These are phyloP conservation scores for Sarcophilus harrisii DNA, from an alignment of 2,797 vertebrate genomes.

Conservation along the genomic window DNA sequence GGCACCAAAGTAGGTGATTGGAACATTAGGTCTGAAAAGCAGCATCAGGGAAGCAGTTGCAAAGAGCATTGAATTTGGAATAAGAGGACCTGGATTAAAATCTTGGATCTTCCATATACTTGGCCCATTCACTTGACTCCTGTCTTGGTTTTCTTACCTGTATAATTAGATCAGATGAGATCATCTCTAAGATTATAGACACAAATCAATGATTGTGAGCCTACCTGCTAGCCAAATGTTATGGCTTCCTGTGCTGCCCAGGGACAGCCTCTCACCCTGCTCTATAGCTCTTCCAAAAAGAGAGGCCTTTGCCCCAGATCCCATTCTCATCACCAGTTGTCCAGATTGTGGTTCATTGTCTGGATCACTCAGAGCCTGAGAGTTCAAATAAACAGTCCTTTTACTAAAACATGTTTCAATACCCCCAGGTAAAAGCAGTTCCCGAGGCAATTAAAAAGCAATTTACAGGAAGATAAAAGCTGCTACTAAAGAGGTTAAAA, in stretches of 20 bases:
- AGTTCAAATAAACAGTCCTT: neutral
- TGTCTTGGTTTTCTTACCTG: neutral
- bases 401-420: neutral
- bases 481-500: neutral
- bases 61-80: neutral
- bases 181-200: neutral
- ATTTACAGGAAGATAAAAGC: slow-evolving; percentile 1
- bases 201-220: neutral
- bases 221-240: neutral
- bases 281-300: neutral
- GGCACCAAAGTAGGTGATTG: neutral
- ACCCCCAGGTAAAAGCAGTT: neutral
- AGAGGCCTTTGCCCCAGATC: neutral
- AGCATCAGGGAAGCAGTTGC: neutral
- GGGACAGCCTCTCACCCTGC: neutral
- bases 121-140: neutral
- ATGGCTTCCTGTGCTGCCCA: neutral
- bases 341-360: neutral
- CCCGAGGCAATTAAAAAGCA: neutral
- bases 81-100: neutral
- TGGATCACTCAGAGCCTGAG: neutral
- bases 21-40: neutral
- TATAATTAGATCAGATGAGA: neutral
- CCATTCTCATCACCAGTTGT: neutral
- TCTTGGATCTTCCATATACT: neutral